Evolutionary conservation across 2,888 invertebrate species (phyloP).

Genomic region (Perizoma affinitatum): DNA sequence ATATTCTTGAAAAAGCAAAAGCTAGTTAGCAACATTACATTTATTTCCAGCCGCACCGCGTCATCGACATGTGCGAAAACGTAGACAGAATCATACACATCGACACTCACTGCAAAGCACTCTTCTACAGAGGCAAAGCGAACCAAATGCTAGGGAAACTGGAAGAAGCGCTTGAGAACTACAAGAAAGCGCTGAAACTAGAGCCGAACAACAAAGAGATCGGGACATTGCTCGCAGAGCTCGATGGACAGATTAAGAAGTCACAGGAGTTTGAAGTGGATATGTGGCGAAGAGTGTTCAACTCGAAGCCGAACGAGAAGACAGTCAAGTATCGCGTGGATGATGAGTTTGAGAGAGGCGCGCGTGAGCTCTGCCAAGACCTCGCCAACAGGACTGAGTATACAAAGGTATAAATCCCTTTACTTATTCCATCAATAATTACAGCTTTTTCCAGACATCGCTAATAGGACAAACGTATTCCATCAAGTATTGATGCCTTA

Average conservation of each 20-base stretch:
- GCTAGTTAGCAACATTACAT: too few species aligned
- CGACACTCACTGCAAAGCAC: slow-evolving; percentile 65
- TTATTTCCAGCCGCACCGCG: slow-evolving; percentile 52
- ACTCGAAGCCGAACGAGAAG: slow-evolving; percentile 43
- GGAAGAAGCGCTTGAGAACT: slow-evolving; percentile 61
- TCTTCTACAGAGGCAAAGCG: slow-evolving; percentile 69
- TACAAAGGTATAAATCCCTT: slow-evolving; percentile 7
- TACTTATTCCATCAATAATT: background rate
- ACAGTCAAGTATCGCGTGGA: slow-evolving; percentile 59
- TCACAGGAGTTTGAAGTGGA: slow-evolving; percentile 53
- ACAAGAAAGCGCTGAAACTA: slow-evolving; percentile 68
- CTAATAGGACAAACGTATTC: too few species aligned
- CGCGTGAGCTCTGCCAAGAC: slow-evolving; percentile 65
- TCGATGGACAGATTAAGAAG: slow-evolving; percentile 56
- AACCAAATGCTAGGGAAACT: slow-evolving; percentile 59
- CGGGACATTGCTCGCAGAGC: slow-evolving; percentile 55
- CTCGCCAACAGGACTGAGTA: slow-evolving; percentile 44
- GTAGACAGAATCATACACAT: slow-evolving; percentile 61
- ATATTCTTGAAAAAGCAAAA: too few species aligned
- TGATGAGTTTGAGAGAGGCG: slow-evolving; percentile 61
- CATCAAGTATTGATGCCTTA: too few species aligned
- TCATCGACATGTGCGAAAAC: slow-evolving; percentile 65
- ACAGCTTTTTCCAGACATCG: too few species aligned
- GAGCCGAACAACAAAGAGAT: slow-evolving; percentile 76
- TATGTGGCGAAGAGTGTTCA: slow-evolving; percentile 69